These are phyloP conservation scores for Drosophila pandora DNA, from an alignment of 1,140 invertebrate species.

Conservation along the genomic window DNA sequence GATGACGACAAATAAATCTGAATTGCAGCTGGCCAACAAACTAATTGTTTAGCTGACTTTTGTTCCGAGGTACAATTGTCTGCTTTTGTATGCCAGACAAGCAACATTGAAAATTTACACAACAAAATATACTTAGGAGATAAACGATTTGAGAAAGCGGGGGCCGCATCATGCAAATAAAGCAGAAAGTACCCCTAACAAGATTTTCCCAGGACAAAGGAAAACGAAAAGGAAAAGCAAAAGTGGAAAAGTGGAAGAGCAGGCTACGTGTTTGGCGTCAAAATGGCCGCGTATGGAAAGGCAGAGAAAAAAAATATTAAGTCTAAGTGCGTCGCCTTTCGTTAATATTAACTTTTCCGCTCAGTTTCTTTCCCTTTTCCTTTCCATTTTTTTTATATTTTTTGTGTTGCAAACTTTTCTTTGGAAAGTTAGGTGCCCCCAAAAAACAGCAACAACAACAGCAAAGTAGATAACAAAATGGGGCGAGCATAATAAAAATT, in stretches of 20 bases:
- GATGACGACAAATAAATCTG: slow-evolving; percentile 12
- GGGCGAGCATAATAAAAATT: slow-evolving; percentile 49
- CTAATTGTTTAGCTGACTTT: slow-evolving; percentile 37
- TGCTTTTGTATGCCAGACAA: slow-evolving; percentile 65
- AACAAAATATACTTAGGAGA: slow-evolving; percentile 64
- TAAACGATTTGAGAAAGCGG: slow-evolving; percentile 45
- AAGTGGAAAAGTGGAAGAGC: slow-evolving; percentile 34
- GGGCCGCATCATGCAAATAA: slow-evolving; percentile 43
- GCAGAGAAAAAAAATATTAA: slow-evolving; percentile 59
- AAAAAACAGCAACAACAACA: slow-evolving; percentile 26
- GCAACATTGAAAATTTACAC: slow-evolving; percentile 65
- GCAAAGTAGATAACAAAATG: slow-evolving; percentile 39
- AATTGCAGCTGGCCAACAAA: slow-evolving; percentile 25
- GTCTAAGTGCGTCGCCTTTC: slow-evolving; percentile 73
- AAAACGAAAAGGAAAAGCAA: slow-evolving; percentile 40
- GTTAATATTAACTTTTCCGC: slow-evolving; percentile 80
- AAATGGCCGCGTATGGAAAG: slow-evolving; percentile 55
- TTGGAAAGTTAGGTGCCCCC: slow-evolving; percentile 47
- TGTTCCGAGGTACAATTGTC: slow-evolving; percentile 26
- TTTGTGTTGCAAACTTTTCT: slow-evolving; percentile 54
- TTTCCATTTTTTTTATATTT: slow-evolving; percentile 56
- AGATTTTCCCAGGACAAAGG: slow-evolving; percentile 68
- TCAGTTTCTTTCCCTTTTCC: slow-evolving; percentile 71
- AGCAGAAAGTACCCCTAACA: slow-evolving; percentile 62
- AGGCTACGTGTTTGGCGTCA: slow-evolving; percentile 75